These are phyloP conservation scores for Rhabdornis inornatus DNA, from an alignment of 2,113 vertebrate genomes.

Conservation along the genomic window DNA sequence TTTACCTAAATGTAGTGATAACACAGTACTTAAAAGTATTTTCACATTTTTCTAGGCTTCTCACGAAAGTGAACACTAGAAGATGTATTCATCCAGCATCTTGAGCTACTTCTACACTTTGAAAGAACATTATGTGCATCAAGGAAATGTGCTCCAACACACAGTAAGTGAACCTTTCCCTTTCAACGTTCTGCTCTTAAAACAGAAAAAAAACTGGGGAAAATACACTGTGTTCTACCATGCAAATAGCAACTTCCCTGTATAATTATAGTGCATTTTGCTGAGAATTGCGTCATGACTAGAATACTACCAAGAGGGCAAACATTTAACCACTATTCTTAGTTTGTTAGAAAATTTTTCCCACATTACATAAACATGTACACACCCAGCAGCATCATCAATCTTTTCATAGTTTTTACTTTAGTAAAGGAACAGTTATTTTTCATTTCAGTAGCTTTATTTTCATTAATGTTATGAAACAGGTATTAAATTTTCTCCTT, in stretches of 20 bases:
- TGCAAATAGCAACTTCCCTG: conserved; percentile 26
- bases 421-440: conserved; percentile 13
- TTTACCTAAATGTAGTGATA: not conserved
- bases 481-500: not conserved
- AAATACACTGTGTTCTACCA: conserved; percentile 39
- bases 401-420: not conserved
- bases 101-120: not conserved
- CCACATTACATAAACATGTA: not conserved
- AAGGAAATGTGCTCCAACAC: not conserved
- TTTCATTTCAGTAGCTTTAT: not conserved
- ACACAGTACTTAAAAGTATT: not conserved
- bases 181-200: not conserved
- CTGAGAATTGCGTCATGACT: conserved; percentile 36
- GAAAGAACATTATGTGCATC: not conserved
- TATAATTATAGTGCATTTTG: conserved; percentile 24
- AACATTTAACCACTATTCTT: conserved; percentile 52
- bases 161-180: not conserved
- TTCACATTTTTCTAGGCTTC: not conserved
- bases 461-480: not conserved
- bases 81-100: not conserved
- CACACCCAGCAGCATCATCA: not conserved
- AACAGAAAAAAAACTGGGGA: not conserved
- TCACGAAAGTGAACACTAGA: not conserved
- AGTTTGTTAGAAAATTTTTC: conserved; percentile 29
- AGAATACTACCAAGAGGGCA: conserved; percentile 18